Base-by-base conservation (phyloP, 2,888 invertebrate species). In the Mechanitis messenoides region DNA sequence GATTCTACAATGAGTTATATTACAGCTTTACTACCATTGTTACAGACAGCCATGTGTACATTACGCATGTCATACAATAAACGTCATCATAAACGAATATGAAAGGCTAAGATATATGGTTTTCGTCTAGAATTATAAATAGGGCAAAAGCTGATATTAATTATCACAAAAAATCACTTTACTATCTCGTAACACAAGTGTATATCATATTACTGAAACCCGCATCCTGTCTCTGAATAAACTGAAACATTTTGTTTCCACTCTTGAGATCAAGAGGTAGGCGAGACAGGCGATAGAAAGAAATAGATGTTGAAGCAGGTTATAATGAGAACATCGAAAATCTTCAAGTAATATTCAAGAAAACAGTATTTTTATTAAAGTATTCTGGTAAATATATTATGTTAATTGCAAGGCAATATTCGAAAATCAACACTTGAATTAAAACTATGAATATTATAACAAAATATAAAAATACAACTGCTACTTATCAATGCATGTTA, bases 191-290 rank as follows among this genome's bases (percentile, higher is more conserved):
- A 60, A 20, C 20, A 20, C 20, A 62, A 66, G 66, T 64, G 60
- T 31, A 55, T 62, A 69, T 74, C 71, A 53, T 55, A 62, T 74
- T 73, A 74, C 72, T 59, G 64, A 68, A 75, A 68, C 66, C 79
- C 80, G 78, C 81, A 81, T 81, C 81, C 81, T 78, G 76, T 69
- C 70, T 71, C 67, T 64, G 73, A 77, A 75, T 77, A 77, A 63
- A 60, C 63, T 28, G 31, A 28, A 62, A 58, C 57, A 59, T 65
- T 60, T 64, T 59, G 53, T 59, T 61, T 65, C 59, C 62, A 58
- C 58, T 53, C 53, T 50, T 54, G n/a, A 57, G 58, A 50, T 57
- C 55, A 61, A 58, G 53, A 53, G 47, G 31, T 56, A 60, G 62
- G 46, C 53, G 9, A 57, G 33, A 45, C 33, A 11, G 56, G 20